These are phyloP conservation scores for Polyommatus iphigenia DNA, from an alignment of 2,888 invertebrate species.

Conservation along the genomic window DNA sequence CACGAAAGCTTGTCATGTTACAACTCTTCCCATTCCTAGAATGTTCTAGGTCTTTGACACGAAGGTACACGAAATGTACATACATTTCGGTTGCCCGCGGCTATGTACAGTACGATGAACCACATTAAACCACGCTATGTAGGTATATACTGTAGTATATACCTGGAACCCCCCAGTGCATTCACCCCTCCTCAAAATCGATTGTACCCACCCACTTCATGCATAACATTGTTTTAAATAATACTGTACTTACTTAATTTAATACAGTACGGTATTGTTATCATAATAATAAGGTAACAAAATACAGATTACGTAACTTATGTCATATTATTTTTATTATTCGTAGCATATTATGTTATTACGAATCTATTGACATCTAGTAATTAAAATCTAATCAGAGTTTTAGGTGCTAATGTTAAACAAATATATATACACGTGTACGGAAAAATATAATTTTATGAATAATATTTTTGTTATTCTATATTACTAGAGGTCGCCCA, in stretches of 20 bases:
- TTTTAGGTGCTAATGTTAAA: too few species aligned
- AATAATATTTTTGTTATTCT: too few species aligned
- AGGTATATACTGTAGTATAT: not conserved
- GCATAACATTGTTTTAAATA: constrained; percentile 10
- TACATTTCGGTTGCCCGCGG: not conserved
- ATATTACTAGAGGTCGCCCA: too few species aligned
- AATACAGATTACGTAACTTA: not conserved
- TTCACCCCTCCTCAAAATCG: constrained; percentile 49
- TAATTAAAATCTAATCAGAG: too few species aligned
- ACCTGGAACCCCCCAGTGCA: constrained; percentile 49
- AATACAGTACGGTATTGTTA: not conserved
- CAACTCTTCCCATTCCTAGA: not conserved
- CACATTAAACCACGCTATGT: constrained; percentile 41
- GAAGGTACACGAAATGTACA: not conserved
- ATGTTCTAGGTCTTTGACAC: constrained; percentile 2
- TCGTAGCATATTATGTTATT: too few species aligned
- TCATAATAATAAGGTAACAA: not conserved
- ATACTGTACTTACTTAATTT: not conserved
- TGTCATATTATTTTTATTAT: too few species aligned
- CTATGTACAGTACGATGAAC: constrained; percentile 46
- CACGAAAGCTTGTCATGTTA: not conserved
- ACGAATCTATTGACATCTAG: too few species aligned
- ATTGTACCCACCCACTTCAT: not conserved
- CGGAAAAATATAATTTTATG: too few species aligned
- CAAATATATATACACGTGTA: too few species aligned